Evolutionary conservation across 2,888 invertebrate species (phyloP).

Genomic region (Unio delphinus): DNA sequence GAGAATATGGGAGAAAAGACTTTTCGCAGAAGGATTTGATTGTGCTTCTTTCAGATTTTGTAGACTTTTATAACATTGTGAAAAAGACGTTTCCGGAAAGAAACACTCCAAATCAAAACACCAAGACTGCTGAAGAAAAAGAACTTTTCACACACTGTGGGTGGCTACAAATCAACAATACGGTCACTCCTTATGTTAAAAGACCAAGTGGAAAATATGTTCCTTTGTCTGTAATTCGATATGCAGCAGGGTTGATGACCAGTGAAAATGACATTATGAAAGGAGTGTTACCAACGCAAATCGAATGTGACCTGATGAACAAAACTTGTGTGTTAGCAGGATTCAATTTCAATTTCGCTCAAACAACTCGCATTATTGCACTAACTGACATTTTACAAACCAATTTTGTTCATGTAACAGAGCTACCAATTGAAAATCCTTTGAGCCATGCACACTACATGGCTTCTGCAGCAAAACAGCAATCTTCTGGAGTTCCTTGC

Average conservation of each 20-base stretch:
- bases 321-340: conserved; percentile 62
- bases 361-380: conserved; percentile 60
- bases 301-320: conserved; percentile 64
- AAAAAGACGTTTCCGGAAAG: conserved; percentile 66
- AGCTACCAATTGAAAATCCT: conserved; percentile 64
- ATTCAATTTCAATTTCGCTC: conserved; percentile 62
- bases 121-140: conserved; percentile 1
- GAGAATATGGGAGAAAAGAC: conserved; percentile 88
- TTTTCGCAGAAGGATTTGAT: conserved; percentile 92
- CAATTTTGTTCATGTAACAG: conserved; percentile 51
- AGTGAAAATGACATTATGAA: conserved; percentile 44
- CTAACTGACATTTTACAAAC: conserved; percentile 50
- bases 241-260: conserved; percentile 63
- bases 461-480: conserved; percentile 39
- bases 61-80: conserved; percentile 89
- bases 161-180: conserved; percentile 79
- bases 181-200: conserved; percentile 92
- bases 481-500: background rate
- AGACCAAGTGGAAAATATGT: conserved; percentile 84
- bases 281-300: conserved; percentile 48
- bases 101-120: conserved; percentile 6
- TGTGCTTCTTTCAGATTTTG: conserved; percentile 88
- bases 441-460: conserved; percentile 65
- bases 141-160: conserved; percentile 30
- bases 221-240: conserved; percentile 76